Base-by-base conservation (phyloP, 1,140 invertebrate species). In the Drosophila ironensis region DNA sequence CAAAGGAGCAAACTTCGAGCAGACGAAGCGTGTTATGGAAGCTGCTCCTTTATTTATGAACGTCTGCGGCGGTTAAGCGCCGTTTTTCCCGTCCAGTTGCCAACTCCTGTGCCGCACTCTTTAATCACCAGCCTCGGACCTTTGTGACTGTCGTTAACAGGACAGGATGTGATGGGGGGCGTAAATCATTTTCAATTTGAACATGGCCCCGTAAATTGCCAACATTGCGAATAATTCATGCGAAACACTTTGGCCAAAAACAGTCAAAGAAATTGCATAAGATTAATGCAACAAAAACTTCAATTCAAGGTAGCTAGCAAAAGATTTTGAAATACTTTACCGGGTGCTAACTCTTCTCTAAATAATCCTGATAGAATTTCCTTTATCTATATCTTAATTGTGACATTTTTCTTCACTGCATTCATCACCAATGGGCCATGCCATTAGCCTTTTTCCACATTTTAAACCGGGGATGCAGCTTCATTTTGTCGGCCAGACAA, bases 31-130 rank as follows among this genome's bases (percentile, higher is more conserved):
- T 54, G 38, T 33, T 57, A 48, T 68, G 46, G 30, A 59, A n/a
- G 48, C 33, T 47, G 16, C 50, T 66, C 27, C 54, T 64, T 66
- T 78, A 70, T 78, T 86, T 84, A 72, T 69, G 41, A 63, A 28
- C 28, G 46, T 71, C 46, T 71, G 66, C 24, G 67, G 67, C 38
- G 45, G 45, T 46, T 57, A 68, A 67, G 12, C 20, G 35, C 16
- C 50, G 27, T 68, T 46, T 40, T 42, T 19, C 52, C 4, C 24
- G 16, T 24, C 14, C 24, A 33, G 40, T 12, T 33, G 30, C 24
- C 46, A n/a, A 11, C n/a, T 17, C 25, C 27, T 1, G 1, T 27
- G 1, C 52, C 45, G 1, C n/a, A 20, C 22, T 37, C 37, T n/a
- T 12, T 51, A 30, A 53, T 53, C 51, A 22, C 7, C 11, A 11